phyloP scores from a whole-genome alignment of 1,140 invertebrate species.

The Dinoponera quadriceps region DNA sequence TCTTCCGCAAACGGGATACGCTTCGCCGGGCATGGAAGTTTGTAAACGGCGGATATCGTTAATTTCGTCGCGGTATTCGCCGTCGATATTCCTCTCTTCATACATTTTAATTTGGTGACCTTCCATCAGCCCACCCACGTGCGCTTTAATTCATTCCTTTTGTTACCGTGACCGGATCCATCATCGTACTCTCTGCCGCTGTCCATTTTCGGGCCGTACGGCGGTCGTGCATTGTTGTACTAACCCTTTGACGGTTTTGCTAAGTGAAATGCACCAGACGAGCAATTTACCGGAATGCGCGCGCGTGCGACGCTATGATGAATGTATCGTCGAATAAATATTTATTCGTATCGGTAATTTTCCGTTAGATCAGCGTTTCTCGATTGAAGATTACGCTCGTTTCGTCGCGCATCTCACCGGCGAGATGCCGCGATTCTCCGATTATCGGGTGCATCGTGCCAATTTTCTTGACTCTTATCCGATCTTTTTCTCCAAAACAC shows the following conservation, averaged over 20 bases:
- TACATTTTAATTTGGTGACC: slow-evolving; percentile 70
- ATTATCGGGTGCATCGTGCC: neutral
- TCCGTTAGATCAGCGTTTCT: neutral
- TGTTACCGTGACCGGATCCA: slow-evolving; percentile 71
- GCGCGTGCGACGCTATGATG: slow-evolving; percentile 4
- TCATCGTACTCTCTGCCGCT: slow-evolving; percentile 53
- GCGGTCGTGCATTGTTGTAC: slow-evolving; percentile 62
- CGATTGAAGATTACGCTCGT: neutral
- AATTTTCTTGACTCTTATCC: neutral
- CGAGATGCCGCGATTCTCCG: neutral
- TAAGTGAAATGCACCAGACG: slow-evolving; percentile 62
- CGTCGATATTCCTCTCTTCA: slow-evolving; percentile 59
- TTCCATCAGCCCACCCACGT: slow-evolving; percentile 48
- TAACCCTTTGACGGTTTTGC: slow-evolving; percentile 63
- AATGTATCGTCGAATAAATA: slow-evolving; percentile 44
- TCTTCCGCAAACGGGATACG: slow-evolving; percentile 9
- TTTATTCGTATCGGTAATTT: slow-evolving; percentile 27
- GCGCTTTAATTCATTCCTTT: slow-evolving; percentile 72
- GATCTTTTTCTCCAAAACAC: neutral
- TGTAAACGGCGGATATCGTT: slow-evolving; percentile 52
- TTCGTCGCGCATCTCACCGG: neutral
- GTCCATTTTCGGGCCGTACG: slow-evolving; percentile 41
- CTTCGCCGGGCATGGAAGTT: slow-evolving; percentile 24
- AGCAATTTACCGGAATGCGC: slow-evolving; percentile 66
- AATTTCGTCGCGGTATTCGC: slow-evolving; percentile 31